Percentiles rank a stretch among this genome's conserved stretches.
phyloP scores from a whole-genome alignment of 2,113 vertebrate species.

The Tonatia bakeri region DNA sequence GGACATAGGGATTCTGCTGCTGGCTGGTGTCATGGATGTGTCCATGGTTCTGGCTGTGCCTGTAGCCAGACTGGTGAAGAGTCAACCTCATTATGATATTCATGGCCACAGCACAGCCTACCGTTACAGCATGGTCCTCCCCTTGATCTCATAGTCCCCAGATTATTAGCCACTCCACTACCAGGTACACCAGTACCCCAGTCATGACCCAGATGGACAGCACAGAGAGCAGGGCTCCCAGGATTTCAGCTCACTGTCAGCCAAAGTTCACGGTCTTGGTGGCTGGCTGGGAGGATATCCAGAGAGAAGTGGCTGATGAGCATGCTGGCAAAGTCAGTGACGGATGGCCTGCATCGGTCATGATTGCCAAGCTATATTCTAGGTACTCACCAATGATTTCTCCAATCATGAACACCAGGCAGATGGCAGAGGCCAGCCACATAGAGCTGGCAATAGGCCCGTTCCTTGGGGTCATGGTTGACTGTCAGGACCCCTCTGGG shows the following conservation, averaged over 20 bases:
- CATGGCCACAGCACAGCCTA: conserved; percentile 86
- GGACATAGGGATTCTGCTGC: too few relatives aligned
- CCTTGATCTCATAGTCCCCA: conserved; percentile 86
- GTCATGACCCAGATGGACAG: conserved; percentile 93
- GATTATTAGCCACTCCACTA: conserved; percentile 83
- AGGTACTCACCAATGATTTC: conserved; percentile 89
- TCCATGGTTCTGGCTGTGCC: too few relatives aligned
- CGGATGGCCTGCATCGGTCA: conserved; percentile 93
- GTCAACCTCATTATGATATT: conserved; percentile 76
- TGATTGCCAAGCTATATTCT: conserved; percentile 90
- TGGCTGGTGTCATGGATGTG: too few relatives aligned
- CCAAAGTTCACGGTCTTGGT: conserved; percentile 92
- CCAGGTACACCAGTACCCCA: conserved; percentile 85
- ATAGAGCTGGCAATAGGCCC: conserved; percentile 83
- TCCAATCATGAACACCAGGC: conserved; percentile 90
- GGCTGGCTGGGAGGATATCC: conserved; percentile 86
- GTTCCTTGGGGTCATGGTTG: conserved; percentile 60
- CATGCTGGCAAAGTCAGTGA: conserved; percentile 92
- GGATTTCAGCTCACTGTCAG: conserved; percentile 92
- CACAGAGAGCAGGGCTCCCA: conserved; percentile 89
- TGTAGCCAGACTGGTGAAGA: too few relatives aligned
- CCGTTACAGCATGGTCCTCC: conserved; percentile 89
- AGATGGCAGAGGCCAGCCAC: conserved; percentile 86
- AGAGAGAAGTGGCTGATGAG: conserved; percentile 91
- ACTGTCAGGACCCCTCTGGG: not conserved